Evolutionary conservation across 2,797 vertebrate genomes (phyloP), one percentile per base, ranked within the genome.

Genomic region (Erethizon dorsatum): DNA sequence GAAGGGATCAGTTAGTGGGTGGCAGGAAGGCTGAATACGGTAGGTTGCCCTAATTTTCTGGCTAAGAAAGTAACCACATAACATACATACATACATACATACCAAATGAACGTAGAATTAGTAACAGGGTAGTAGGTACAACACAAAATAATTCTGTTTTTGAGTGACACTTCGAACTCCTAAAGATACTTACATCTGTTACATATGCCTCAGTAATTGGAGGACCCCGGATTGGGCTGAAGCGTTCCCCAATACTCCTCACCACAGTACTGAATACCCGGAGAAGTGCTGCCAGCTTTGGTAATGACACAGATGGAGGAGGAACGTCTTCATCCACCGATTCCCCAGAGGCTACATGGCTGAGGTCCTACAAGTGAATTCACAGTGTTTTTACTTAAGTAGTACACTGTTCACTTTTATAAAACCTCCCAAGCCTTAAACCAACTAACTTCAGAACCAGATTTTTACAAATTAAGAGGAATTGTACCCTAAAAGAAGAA

Each of bases 251-350:
- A 1, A 99, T 99, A 98, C 99, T 99, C 98, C 99, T 99, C 95
- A 99, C 99, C 94, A 99, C 99, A 0, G 99, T 99, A 90, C 99
- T 99, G 98, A 99, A 99, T n/a, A 99, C 99, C 6, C 99, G 99
- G 73, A 99, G 99, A 56, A 99, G 99, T 0, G 99, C 99, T 4
- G 99, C 99, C 98, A 99, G 98, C 87, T 99, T 99, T 24, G 99
- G 99, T 88, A 99, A 98, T 0, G 99, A 99, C 93, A 99, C 99
- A 0, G 99, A 99, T 33, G 99, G 99, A 63, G 99, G 99, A 61
- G 99, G 99, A 95, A 99, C 99, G 96, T 99, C 99, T 98, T 99
- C 99, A 93, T 99, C 99, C 17, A 99, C 97, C 0, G 98, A 99
- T 28, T 99, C 99, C 3, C 99, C 99, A 2, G 99, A 99, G 83